These are phyloP conservation scores for Brassicogethes aeneus DNA, from an alignment of 2,888 invertebrate genomes.

Conservation along the genomic window DNA sequence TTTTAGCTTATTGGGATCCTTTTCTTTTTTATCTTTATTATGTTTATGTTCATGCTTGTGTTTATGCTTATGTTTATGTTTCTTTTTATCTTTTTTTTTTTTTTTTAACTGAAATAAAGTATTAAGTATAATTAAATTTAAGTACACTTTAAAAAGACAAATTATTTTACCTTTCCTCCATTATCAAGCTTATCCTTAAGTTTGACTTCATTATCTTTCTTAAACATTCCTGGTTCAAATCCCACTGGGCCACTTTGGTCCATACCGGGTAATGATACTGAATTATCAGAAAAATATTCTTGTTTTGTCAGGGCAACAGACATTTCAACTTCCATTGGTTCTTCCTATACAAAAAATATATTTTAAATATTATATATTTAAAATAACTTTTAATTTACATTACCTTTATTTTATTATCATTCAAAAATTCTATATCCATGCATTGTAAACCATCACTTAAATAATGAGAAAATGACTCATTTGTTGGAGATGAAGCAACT, in stretches of 20 bases:
- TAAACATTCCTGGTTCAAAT: constrained; percentile 79
- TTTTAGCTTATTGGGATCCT: constrained; percentile 49
- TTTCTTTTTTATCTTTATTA: constrained; percentile 47
- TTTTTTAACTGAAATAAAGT: constrained; percentile 44
- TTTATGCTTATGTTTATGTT: constrained; percentile 84
- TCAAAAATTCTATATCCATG: too few relatives aligned
- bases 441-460: too few relatives aligned
- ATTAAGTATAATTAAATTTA: not conserved
- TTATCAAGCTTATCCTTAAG: too few relatives aligned
- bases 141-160: not conserved
- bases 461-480: too few relatives aligned
- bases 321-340: constrained; percentile 29
- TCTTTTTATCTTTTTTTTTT: constrained; percentile 73
- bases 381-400: constrained; percentile 1
- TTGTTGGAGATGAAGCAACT: too few relatives aligned
- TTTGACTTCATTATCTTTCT: constrained; percentile 40
- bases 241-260: constrained; percentile 65
- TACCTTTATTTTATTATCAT: too few relatives aligned
- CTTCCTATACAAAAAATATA: too few relatives aligned
- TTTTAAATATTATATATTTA: constrained; percentile 7
- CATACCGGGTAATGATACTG: constrained; percentile 67
- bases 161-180: not conserved
- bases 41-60: constrained; percentile 49
- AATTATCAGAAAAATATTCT: constrained; percentile 70
- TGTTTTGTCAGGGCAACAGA: constrained; percentile 42